These are phyloP conservation scores for Portevinia maculata DNA, from an alignment of 2,888 invertebrate genomes.

Conservation along the genomic window DNA sequence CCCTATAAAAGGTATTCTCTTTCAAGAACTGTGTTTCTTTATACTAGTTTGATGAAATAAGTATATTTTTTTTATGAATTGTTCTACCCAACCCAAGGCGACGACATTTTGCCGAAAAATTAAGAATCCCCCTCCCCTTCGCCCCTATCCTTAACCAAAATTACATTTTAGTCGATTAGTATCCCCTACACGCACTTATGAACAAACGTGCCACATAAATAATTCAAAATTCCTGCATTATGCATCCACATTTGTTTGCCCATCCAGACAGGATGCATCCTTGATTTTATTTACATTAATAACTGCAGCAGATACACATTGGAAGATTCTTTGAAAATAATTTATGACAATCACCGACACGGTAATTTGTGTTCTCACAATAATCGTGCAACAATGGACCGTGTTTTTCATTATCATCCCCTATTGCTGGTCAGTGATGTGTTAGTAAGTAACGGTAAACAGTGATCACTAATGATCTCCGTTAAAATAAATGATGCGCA, in stretches of 20 bases:
- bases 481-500: constrained; percentile 67
- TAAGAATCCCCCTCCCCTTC: background rate
- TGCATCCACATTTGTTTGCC: constrained; percentile 23
- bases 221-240: constrained; percentile 41
- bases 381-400: constrained; percentile 45
- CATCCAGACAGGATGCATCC: constrained; percentile 11
- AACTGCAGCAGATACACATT: background rate
- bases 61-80: background rate
- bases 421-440: constrained; percentile 69
- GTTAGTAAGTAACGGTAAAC: constrained; percentile 70
- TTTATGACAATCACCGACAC: constrained; percentile 59
- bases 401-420: constrained; percentile 45
- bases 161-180: constrained; percentile 8
- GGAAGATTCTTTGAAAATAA: constrained; percentile 15
- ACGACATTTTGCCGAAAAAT: too few species aligned
- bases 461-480: constrained; percentile 68
- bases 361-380: constrained; percentile 65
- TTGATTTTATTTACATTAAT: constrained; percentile 16
- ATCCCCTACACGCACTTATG: constrained; percentile 13
- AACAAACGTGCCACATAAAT: constrained; percentile 45
- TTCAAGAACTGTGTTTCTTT: too few species aligned
- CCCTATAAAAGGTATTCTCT: too few species aligned
- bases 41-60: too few species aligned
- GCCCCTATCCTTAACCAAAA: constrained; percentile 18
- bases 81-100: too few species aligned